Conservation (phyloP, 2,113 vertebrate genomes). For the Misgurnus anguillicaudatus region DNA sequence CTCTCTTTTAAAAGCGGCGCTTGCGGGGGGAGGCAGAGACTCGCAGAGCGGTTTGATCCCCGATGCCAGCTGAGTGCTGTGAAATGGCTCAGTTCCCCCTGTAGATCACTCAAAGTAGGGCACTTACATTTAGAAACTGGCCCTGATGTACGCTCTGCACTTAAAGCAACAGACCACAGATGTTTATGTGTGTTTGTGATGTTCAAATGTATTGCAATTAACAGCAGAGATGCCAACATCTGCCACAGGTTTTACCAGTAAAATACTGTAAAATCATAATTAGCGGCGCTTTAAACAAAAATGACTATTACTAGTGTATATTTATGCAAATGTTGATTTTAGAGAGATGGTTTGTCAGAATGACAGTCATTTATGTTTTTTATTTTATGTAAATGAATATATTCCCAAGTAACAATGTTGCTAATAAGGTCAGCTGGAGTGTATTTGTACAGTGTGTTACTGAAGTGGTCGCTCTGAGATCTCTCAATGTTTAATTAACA, state of each 20-base stretch:
- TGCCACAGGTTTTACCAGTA: too few species aligned
- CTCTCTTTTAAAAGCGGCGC: neutral
- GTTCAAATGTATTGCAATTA: too few species aligned
- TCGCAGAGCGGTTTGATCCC: constrained; percentile 11
- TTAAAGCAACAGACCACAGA: constrained; percentile 23
- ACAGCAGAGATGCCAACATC: too few species aligned
- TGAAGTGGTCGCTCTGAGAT: neutral
- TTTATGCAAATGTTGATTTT: too few species aligned
- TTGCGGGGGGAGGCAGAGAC: neutral
- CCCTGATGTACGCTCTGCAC: neutral
- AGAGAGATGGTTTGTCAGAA: neutral
- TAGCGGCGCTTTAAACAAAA: neutral
- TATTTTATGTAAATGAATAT: constrained; percentile 29
- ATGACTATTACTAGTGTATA: too few species aligned
- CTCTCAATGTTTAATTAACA: constrained; percentile 27
- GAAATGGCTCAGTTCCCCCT: constrained; percentile 23
- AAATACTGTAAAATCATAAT: too few species aligned
- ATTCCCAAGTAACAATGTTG: constrained; percentile 17
- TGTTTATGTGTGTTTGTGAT: neutral
- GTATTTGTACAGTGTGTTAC: constrained; percentile 19
- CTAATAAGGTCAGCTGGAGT: constrained; percentile 40
- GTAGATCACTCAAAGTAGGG: constrained; percentile 46
- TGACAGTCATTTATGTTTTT: neutral
- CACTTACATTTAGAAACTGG: constrained; percentile 48
- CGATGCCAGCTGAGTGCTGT: constrained; percentile 17